phyloP scores from a whole-genome alignment of 2,888 invertebrate species.

The Amblyjoppa proteus region DNA sequence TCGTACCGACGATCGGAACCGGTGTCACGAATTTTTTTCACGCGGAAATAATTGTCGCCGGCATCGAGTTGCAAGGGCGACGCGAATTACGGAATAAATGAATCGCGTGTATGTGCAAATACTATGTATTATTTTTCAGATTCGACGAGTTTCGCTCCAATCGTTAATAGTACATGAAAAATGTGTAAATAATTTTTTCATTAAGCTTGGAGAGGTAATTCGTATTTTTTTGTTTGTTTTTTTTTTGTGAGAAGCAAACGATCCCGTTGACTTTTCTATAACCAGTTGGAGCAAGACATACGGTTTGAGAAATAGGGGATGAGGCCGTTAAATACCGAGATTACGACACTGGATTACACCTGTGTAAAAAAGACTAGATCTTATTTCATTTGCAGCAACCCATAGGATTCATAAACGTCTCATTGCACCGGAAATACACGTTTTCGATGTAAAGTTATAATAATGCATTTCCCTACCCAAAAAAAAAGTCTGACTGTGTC shows the following conservation, averaged over 20 bases:
- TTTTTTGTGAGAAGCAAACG: neutral
- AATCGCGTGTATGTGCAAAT: slow-evolving; percentile 63
- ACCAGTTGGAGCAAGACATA: neutral
- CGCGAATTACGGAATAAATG: slow-evolving; percentile 57
- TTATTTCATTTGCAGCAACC: too few relatives aligned
- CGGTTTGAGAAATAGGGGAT: neutral
- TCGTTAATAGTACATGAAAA: neutral
- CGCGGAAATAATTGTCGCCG: slow-evolving; percentile 32
- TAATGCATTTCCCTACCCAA: too few relatives aligned
- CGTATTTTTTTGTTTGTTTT: neutral
- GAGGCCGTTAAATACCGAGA: neutral
- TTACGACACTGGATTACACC: neutral
- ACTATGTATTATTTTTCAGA: slow-evolving; percentile 21
- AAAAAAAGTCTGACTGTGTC: slow-evolving; percentile 21
- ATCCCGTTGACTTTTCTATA: neutral
- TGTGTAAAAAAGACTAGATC: neutral
- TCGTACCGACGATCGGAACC: slow-evolving; percentile 17
- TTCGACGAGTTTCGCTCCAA: neutral
- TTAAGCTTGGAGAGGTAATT: neutral
- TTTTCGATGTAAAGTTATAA: neutral
- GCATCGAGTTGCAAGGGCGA: slow-evolving; percentile 40
- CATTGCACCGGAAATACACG: neutral
- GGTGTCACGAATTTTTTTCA: slow-evolving; percentile 20
- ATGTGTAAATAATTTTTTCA: slow-evolving; percentile 23
- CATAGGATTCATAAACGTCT: neutral